A percentile compares a stretch with the other conserved stretches of the same genome.
Evolutionary conservation across 1,140 invertebrate species (phyloP).

Genomic region (Drosophila pseudoobscura): DNA sequence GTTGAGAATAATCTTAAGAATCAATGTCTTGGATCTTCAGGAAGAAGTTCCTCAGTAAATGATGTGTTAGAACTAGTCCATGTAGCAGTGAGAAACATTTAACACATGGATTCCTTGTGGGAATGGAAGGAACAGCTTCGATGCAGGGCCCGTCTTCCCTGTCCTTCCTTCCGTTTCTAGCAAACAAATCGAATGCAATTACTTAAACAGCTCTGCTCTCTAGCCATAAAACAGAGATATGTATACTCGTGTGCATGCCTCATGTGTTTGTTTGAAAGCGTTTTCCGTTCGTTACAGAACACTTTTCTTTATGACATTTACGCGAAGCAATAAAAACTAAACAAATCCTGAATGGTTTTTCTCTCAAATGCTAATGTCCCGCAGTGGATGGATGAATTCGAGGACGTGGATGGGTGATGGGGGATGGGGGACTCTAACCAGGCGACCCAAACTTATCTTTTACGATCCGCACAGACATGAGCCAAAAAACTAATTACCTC

Average conservation of each 20-base stretch:
- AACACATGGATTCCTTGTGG: too few relatives aligned
- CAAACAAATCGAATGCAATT: constrained; percentile 59
- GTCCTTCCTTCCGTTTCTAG: not conserved
- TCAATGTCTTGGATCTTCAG: too few relatives aligned
- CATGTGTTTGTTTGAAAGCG: constrained; percentile 7
- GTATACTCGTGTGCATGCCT: not conserved
- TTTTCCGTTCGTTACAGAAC: constrained; percentile 33
- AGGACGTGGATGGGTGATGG: constrained; percentile 18
- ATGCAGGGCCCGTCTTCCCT: too few relatives aligned
- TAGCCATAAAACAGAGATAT: constrained; percentile 42
- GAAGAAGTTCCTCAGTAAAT: too few relatives aligned
- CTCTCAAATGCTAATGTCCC: constrained; percentile 49
- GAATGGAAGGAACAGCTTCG: too few relatives aligned
- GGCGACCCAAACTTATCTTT: constrained; percentile 4
- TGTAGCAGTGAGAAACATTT: too few relatives aligned
- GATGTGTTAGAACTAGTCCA: too few relatives aligned
- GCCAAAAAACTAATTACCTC: constrained; percentile 62
- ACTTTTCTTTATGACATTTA: constrained; percentile 58
- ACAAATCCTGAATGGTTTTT: constrained; percentile 34
- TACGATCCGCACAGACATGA: constrained; percentile 25
- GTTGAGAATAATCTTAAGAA: too few relatives aligned
- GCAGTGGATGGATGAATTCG: constrained; percentile 12
- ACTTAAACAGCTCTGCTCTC: constrained; percentile 46
- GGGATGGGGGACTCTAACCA: constrained; percentile 25
- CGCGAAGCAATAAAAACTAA: constrained; percentile 60